Percentiles rank a stretch among this genome's conserved stretches.
Conservation (phyloP, 2,888 invertebrate genomes). For the Eilema depressum region DNA sequence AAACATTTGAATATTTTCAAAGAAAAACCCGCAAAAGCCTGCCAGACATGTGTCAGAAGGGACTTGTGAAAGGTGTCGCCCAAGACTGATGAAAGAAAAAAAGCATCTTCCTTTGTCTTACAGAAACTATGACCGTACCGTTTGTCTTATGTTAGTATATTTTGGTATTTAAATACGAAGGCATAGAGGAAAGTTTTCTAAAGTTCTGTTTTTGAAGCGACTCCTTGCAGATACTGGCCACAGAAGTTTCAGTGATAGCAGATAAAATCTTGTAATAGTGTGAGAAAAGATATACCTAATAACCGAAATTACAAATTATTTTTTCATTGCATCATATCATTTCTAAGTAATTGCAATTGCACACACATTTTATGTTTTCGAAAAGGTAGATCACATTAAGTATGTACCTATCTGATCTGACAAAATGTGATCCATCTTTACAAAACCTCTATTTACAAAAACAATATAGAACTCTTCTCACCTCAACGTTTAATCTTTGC, state of each 20-base stretch:
- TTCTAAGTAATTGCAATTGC: too few species aligned
- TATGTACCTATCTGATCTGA: too few species aligned
- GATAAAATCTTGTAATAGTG: too few species aligned
- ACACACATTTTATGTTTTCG: too few species aligned
- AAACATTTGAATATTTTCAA: slow-evolving; percentile 53
- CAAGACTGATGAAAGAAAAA: slow-evolving; percentile 41
- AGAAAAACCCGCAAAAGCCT: slow-evolving; percentile 45
- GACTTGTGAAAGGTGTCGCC: slow-evolving; percentile 35
- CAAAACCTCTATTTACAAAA: not conserved
- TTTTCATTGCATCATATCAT: not conserved
- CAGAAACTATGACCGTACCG: not conserved
- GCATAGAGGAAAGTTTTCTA: not conserved
- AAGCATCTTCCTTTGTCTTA: slow-evolving; percentile 4
- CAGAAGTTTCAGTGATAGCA: too few species aligned
- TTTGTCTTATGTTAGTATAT: slow-evolving; percentile 4
- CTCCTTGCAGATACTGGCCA: too few species aligned
- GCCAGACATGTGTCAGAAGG: slow-evolving; percentile 40
- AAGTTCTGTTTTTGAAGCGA: not conserved
- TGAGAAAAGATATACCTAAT: not conserved
- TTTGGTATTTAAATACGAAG: not conserved
- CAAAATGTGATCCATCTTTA: too few species aligned
- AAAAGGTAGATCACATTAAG: too few species aligned
- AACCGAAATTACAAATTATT: not conserved
- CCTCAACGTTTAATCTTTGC: slow-evolving; percentile 35
- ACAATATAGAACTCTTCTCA: slow-evolving; percentile 8